Conservation (phyloP, 2,113 vertebrate species). For the Lamprologus callipterus region DNA sequence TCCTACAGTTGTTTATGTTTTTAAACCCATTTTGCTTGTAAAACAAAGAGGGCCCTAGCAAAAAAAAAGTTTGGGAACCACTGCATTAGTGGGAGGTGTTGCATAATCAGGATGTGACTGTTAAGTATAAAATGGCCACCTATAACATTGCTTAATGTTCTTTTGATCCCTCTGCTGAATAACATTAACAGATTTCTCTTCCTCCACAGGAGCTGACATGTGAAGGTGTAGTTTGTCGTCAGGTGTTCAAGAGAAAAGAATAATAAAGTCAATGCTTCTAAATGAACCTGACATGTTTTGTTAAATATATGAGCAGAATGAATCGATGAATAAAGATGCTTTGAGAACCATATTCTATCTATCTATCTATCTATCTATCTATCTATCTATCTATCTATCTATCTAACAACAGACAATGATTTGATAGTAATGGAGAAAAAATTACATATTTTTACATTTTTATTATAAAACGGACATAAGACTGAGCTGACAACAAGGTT, state of each 20-base stretch:
- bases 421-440: neutral
- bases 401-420: neutral
- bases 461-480: neutral
- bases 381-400: neutral
- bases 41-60: neutral
- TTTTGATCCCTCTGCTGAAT: neutral
- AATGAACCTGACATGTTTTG: neutral
- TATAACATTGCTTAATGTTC: neutral
- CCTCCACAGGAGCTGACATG: conserved; percentile 80
- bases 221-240: conserved; percentile 79
- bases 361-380: neutral
- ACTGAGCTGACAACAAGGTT: neutral
- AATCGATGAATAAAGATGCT: conserved; percentile 11
- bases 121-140: neutral
- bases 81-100: neutral
- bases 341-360: neutral
- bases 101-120: neutral
- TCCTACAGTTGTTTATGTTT: neutral
- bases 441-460: neutral
- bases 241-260: conserved; percentile 83
- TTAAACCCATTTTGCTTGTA: neutral
- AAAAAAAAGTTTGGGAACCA: neutral
- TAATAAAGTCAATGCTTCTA: neutral
- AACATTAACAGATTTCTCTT: neutral
- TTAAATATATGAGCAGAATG: neutral